phyloP scores from a whole-genome alignment of 1,140 invertebrate genomes.

The Oncopodura yosiiana region DNA sequence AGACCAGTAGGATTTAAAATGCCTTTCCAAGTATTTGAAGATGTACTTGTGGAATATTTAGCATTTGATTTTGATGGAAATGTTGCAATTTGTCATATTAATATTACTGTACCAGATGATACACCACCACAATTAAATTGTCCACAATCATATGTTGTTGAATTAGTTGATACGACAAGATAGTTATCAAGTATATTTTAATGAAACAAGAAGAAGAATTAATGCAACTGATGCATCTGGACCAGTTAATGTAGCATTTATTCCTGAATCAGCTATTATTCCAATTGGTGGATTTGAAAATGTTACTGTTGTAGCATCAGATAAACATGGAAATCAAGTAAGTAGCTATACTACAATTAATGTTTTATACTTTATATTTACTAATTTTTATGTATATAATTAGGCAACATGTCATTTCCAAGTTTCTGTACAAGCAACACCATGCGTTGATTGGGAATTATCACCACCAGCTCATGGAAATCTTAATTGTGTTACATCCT shows the following conservation, averaged over 20 bases:
- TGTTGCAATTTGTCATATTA: constrained; percentile 91
- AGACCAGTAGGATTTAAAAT: constrained; percentile 83
- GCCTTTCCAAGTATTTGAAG: constrained; percentile 72
- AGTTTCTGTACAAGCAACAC: constrained; percentile 81
- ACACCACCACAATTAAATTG: constrained; percentile 87
- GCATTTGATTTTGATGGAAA: constrained; percentile 96
- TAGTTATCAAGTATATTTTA: constrained; percentile 82
- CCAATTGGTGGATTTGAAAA: constrained; percentile 85
- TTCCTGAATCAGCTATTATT: constrained; percentile 76
- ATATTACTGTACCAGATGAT: constrained; percentile 65
- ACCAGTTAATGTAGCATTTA: constrained; percentile 69
- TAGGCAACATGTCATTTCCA: constrained; percentile 90
- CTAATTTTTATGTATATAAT: no score
- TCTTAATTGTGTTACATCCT: constrained; percentile 64
- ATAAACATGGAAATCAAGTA: constrained; percentile 76
- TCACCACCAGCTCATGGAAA: constrained; percentile 76
- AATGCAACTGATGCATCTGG: constrained; percentile 83
- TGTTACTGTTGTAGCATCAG: constrained; percentile 80
- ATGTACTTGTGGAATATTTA: constrained; percentile 86
- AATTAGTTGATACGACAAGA: constrained; percentile 80
- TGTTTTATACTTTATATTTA: no score
- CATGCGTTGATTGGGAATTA: constrained; percentile 88
- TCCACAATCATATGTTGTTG: constrained; percentile 90
- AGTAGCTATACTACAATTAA: no score
- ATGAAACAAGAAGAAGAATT: constrained; percentile 73